These are phyloP conservation scores for Aphyosemion australe DNA, from an alignment of 2,113 vertebrate species.

Conservation along the genomic window DNA sequence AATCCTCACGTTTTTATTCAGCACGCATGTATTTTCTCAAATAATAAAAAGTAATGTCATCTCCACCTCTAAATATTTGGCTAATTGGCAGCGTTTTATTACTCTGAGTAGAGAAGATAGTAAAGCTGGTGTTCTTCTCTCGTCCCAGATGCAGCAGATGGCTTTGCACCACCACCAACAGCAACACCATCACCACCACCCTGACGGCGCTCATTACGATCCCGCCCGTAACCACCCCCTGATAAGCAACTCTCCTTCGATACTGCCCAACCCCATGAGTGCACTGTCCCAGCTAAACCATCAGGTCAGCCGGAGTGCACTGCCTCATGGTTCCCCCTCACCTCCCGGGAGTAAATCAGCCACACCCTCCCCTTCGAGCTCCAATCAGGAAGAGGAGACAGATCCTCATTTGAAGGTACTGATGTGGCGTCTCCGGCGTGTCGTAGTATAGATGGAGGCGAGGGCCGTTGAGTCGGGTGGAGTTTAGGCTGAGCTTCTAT, in stretches of 20 bases:
- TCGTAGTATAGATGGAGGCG: constrained; percentile 9
- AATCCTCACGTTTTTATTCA: constrained; percentile 9
- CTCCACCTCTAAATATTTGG: constrained; percentile 49
- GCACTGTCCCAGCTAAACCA: constrained; percentile 95
- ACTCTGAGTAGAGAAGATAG: constrained; percentile 59
- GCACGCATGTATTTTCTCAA: constrained; percentile 20
- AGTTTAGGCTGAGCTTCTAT: neutral
- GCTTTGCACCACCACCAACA: constrained; percentile 84
- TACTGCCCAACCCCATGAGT: constrained; percentile 90
- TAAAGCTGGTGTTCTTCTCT: constrained; percentile 84
- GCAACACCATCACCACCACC: constrained; percentile 74
- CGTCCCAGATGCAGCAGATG: constrained; percentile 96
- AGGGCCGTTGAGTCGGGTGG: constrained; percentile 9
- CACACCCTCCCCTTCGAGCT: constrained; percentile 97
- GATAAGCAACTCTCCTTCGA: constrained; percentile 87
- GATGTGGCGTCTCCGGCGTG: constrained; percentile 52
- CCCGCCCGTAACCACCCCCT: constrained; percentile 87
- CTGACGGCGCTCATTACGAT: constrained; percentile 87
- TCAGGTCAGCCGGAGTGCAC: constrained; percentile 88
- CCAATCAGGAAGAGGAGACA: constrained; percentile 97
- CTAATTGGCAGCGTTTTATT: constrained; percentile 61
- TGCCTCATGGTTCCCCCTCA: constrained; percentile 93
- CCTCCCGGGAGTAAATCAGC: constrained; percentile 98
- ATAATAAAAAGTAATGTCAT: constrained; percentile 46
- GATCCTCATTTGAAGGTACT: constrained; percentile 95